Base-by-base conservation (phyloP, 2,113 vertebrate species). In the Tamias sibiricus region DNA sequence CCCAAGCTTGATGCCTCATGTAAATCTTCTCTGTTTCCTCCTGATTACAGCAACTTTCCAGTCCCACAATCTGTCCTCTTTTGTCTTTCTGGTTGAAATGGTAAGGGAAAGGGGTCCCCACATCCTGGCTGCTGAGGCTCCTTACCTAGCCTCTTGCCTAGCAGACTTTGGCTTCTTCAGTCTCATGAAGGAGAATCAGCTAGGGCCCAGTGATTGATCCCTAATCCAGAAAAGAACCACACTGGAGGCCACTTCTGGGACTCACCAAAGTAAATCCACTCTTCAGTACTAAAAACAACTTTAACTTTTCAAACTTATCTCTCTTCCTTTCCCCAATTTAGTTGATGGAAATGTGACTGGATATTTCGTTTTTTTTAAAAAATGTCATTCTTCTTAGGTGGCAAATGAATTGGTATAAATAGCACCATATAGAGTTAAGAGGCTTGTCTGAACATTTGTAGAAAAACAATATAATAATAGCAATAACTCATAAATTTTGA, bases 31-130 rank as follows among this genome's bases (percentile, higher is more conserved):
- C 72, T 95, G 68, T 72, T 87, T 75, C 64, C 1, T 40, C 24
- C 19, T 66, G 22, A 40, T 47, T 32, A 42, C 6, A 75, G n/a
- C 40, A 79, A 64, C 19, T 26, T 72, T 69, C n/a, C 32, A 80
- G 16, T 44, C 10, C 11, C 14, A 17, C 22, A 16, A 3, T 52
- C n/a, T 68, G 10, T 30, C 11, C 1, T 79, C 49, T 68, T 12
- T 71, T 32, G 4, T 76, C 47, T 24, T 76, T 80, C 37, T 59
- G 42, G 28, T 32, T 76, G 71, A 87, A 64, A 14, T 26, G 1
- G 12, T n/a, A 24, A 35, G 0, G 1, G 4, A 5, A 6, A 76
- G 74, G 1, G 3, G 22, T 14, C 6, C 37, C 32, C 8, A 42
- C 2, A 0, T 12, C 32, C 52, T 77, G 13, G 35, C 19, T 52